phyloP scores from a whole-genome alignment of 2,888 invertebrate species.

The Agapostemon virescens region DNA sequence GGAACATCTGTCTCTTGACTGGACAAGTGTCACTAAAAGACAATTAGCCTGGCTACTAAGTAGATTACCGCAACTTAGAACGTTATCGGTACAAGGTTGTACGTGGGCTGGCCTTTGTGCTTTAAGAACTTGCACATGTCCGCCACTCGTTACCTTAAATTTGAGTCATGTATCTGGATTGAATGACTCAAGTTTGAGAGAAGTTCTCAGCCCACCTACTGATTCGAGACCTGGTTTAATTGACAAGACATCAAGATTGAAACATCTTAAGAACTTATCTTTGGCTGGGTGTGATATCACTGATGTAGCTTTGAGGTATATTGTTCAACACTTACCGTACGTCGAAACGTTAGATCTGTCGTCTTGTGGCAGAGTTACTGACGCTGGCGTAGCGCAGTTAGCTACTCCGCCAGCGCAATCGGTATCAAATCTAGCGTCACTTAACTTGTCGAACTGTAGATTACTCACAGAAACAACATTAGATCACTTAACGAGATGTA shows the following conservation, averaged over 20 bases:
- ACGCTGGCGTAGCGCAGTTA: slow-evolving; percentile 94
- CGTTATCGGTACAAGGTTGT: slow-evolving; percentile 89
- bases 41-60: slow-evolving; percentile 96
- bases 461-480: slow-evolving; percentile 91
- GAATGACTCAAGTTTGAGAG: slow-evolving; percentile 91
- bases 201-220: slow-evolving; percentile 92
- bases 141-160: slow-evolving; percentile 89
- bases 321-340: slow-evolving; percentile 88
- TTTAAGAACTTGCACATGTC: slow-evolving; percentile 90
- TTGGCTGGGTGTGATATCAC: slow-evolving; percentile 94
- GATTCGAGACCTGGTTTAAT: slow-evolving; percentile 90
- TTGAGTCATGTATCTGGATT: slow-evolving; percentile 93
- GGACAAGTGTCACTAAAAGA: slow-evolving; percentile 92
- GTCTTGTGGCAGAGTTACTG: slow-evolving; percentile 93
- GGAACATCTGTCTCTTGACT: slow-evolving; percentile 90
- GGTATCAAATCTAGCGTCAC: slow-evolving; percentile 84
- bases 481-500: slow-evolving; percentile 90
- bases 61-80: slow-evolving; percentile 90
- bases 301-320: slow-evolving; percentile 90
- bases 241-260: slow-evolving; percentile 88
- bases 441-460: slow-evolving; percentile 91
- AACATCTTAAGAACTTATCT: slow-evolving; percentile 88
- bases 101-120: slow-evolving; percentile 89
- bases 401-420: slow-evolving; percentile 87
- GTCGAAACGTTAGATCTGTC: slow-evolving; percentile 90